Evolutionary conservation across 2,888 invertebrate species (phyloP), one percentile per base, ranked within the genome.

Genomic region (Drosophila atripex): DNA sequence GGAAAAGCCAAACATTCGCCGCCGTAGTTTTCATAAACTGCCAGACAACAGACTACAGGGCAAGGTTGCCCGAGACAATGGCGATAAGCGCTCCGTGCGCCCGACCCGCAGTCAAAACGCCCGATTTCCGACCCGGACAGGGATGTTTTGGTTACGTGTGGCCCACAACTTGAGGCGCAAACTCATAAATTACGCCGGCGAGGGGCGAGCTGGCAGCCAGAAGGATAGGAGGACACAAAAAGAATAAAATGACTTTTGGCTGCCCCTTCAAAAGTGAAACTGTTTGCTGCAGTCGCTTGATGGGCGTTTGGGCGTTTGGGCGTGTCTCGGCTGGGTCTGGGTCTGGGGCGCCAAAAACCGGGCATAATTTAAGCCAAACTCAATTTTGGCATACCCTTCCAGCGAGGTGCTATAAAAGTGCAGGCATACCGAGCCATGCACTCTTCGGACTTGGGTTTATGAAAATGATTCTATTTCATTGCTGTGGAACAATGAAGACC

Each of bases 1-100:
- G 60, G 12, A 46, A 68, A 41, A 58, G 60, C 73, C 72, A 65
- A 71, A 83, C 77, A 86, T 79, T 86, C 73, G 60, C 80, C 71
- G 72, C 70, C 85, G 88, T 80, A 84, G 83, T 84, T 84, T 84
- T 87, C 84, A 86, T 84, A 87, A 84, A 85, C 80, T 84, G 76
- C 52, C 76, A 41, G 58, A 66, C 85, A 69, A 32, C 74, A 39
- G 57, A 32, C 69, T 58, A 60, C 49, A 25, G 49, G 56, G 35
- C 57, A 59, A 71, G 53, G 55, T 54, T 70, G 60, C 43, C 54
- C 76, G 70, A 80, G 85, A 83, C 85, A 86, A 78, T 78, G 71
- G 71, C 82, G 86, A 83, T 83, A 83, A 83, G 86, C 28, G 35
- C 55, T 21, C 56, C 56, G n/a, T 50, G 56, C 39, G 21, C 14